Evolutionary conservation across 2,888 invertebrate genomes (phyloP).

Genomic region (Drosophila borealis): DNA sequence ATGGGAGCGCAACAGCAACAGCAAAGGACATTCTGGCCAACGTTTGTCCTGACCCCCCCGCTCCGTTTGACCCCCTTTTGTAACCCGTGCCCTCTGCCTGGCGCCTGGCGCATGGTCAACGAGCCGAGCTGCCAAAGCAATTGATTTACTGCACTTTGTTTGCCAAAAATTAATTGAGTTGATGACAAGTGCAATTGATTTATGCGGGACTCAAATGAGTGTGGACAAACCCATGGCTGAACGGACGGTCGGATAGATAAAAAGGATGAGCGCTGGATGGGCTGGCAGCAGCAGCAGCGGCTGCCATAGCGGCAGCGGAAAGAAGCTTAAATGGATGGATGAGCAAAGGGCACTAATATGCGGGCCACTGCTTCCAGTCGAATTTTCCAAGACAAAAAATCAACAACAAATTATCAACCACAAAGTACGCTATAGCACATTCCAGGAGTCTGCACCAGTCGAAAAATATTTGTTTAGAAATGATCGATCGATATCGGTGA

Average conservation of each 20-base stretch:
- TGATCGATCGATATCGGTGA: too few species aligned
- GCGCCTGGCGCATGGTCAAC: slow-evolving; percentile 57
- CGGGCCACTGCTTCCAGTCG: slow-evolving; percentile 18
- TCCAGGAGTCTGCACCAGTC: too few species aligned
- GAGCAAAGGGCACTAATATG: slow-evolving; percentile 29
- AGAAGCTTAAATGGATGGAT: slow-evolving; percentile 27
- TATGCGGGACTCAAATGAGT: slow-evolving; percentile 84
- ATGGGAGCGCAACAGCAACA: slow-evolving; percentile 31
- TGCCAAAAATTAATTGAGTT: slow-evolving; percentile 85
- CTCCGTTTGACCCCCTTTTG: slow-evolving; percentile 7
- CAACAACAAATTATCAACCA: not conserved
- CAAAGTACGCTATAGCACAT: too few species aligned
- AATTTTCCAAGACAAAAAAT: not conserved
- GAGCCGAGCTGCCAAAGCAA: slow-evolving; percentile 83
- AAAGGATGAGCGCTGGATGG: slow-evolving; percentile 25
- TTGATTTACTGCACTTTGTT: slow-evolving; percentile 84
- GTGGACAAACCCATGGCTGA: slow-evolving; percentile 67
- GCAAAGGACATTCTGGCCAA: slow-evolving; percentile 35
- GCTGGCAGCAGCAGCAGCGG: not conserved
- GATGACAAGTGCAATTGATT: slow-evolving; percentile 85
- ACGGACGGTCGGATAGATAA: slow-evolving; percentile 16
- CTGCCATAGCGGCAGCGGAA: slow-evolving; percentile 7
- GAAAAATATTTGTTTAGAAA: too few species aligned
- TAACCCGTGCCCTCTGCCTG: slow-evolving; percentile 7
- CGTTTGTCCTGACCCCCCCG: slow-evolving; percentile 3